Evolutionary conservation across 30 jellyfish, hydroid and myxozoan species (phyloP).

Genomic region (Turritopsis dohrnii): DNA sequence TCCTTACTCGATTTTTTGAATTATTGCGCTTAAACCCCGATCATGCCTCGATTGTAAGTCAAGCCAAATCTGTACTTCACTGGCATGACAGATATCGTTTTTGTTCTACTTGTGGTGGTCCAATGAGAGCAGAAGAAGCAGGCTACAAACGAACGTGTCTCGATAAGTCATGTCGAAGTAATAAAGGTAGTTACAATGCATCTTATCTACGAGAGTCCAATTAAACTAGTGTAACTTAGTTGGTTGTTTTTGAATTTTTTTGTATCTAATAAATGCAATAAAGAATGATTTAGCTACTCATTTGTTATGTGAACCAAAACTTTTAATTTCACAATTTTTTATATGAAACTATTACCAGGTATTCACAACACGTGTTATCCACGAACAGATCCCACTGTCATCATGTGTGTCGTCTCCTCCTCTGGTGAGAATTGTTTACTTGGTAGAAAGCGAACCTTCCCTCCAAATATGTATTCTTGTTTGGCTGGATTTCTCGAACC

Average conservation of each 20-base stretch:
- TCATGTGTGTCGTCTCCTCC: conserved; percentile 42
- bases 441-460: conserved; percentile 66
- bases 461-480: conserved; percentile 68
- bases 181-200: conserved; percentile 32
- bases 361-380: conserved; percentile 69
- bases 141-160: conserved; percentile 68
- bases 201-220: too few relatives aligned
- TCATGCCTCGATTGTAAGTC: conserved; percentile 62
- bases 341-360: too few relatives aligned
- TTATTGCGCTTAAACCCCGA: conserved; percentile 20
- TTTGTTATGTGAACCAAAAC: too few relatives aligned
- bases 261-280: too few relatives aligned
- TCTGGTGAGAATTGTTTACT: conserved; percentile 40
- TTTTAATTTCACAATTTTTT: too few relatives aligned
- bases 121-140: conserved; percentile 45
- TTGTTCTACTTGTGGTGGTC: conserved; percentile 70
- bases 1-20: conserved; percentile 29
- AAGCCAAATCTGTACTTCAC: conserved; percentile 59
- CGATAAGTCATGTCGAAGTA: conserved; percentile 37
- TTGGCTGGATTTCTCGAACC: conserved; percentile 84
- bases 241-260: too few relatives aligned
- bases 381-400: conserved; percentile 82
- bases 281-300: too few relatives aligned
- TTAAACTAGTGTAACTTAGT: too few relatives aligned
- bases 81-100: conserved; percentile 59